Evolutionary conservation across 2,888 invertebrate genomes (phyloP).

Genomic region (Drosophila nr. medialis): DNA sequence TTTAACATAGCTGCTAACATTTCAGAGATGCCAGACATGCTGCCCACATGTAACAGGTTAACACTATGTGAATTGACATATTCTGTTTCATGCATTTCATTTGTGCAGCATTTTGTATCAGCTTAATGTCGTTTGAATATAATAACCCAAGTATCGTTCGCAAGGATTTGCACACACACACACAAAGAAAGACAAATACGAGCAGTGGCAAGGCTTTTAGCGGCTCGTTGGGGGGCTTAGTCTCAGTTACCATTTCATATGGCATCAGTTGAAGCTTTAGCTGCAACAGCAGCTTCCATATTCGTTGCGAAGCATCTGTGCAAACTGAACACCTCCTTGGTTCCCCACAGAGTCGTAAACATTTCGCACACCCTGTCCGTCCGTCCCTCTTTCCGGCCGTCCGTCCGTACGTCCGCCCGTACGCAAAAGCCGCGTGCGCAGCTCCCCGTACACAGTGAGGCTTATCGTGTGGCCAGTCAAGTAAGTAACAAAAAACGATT

Average conservation of each 20-base stretch:
- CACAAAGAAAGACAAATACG: not conserved
- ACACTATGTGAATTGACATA: slow-evolving; percentile 3
- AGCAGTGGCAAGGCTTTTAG: slow-evolving; percentile 60
- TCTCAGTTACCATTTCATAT: slow-evolving; percentile 28
- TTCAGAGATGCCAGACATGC: not conserved
- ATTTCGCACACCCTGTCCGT: slow-evolving; percentile 46
- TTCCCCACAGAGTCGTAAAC: slow-evolving; percentile 74
- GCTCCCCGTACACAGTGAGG: slow-evolving; percentile 75
- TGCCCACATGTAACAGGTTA: slow-evolving; percentile 24
- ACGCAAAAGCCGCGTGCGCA: slow-evolving; percentile 81
- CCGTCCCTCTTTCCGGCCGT: not conserved
- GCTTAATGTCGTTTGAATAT: slow-evolving; percentile 35
- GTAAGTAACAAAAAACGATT: slow-evolving; percentile 36
- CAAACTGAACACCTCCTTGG: slow-evolving; percentile 18
- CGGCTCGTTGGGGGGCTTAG: slow-evolving; percentile 66
- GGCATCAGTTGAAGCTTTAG: slow-evolving; percentile 20
- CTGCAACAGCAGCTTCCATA: slow-evolving; percentile 15
- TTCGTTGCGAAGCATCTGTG: slow-evolving; percentile 43
- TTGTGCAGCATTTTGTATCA: slow-evolving; percentile 6
- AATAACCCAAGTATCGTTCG: slow-evolving; percentile 17
- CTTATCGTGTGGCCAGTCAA: slow-evolving; percentile 62
- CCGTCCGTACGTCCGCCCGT: not conserved
- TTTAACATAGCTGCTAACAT: slow-evolving; percentile 2
- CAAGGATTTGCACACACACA: slow-evolving; percentile 36
- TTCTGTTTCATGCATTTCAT: slow-evolving; percentile 8